A percentile compares a stretch with the other conserved stretches of the same genome.
These are phyloP conservation scores for Thalassaphorura encarpata DNA, from an alignment of 1,140 invertebrate species.

Conservation along the genomic window DNA sequence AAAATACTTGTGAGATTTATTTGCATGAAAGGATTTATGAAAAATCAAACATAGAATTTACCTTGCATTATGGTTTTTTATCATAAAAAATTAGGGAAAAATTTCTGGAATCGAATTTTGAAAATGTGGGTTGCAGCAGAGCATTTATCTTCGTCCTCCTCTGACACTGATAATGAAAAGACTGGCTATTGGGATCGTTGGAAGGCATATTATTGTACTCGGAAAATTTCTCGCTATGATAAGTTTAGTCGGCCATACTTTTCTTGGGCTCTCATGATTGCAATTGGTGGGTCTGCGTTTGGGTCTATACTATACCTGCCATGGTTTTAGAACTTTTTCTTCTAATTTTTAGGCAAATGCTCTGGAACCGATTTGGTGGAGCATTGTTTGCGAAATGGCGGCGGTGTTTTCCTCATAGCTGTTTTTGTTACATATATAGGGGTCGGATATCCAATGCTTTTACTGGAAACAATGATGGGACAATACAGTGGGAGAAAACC, in stretches of 20 bases:
- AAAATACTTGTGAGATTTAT: no score
- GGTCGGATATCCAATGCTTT: not conserved
- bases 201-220: not conserved
- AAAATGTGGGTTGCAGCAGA: no score
- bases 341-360: no score
- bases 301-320: no score
- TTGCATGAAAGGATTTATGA: no score
- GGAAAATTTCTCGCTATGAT: not conserved
- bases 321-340: no score
- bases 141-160: not conserved
- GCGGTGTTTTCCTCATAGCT: not conserved
- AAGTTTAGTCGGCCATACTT: not conserved
- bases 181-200: not conserved
- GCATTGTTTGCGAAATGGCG: not conserved
- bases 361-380: no score
- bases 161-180: not conserved
- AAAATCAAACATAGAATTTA: no score
- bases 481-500: constrained; percentile 19
- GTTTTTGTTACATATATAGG: not conserved
- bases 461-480: constrained; percentile 10
- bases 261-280: not conserved
- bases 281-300: not conserved
- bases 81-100: no score
- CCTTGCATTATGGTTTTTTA: no score
- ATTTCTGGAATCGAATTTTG: no score